Percentiles rank a stretch among this genome's conserved stretches.
phyloP scores from a whole-genome alignment of 2,797 vertebrate species.

The Apogon hyalosoma region DNA sequence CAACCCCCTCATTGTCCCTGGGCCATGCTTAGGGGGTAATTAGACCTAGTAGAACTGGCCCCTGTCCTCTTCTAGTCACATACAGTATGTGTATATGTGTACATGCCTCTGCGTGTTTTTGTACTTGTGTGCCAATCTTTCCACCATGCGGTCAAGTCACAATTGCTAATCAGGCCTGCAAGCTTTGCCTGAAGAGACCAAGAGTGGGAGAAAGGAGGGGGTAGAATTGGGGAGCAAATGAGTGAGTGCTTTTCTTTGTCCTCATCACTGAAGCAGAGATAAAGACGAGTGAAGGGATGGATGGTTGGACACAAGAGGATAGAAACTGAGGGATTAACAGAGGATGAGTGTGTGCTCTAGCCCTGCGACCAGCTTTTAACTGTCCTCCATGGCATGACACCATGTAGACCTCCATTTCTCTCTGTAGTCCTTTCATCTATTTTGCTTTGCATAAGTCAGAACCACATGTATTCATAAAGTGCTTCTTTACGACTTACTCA shows the following conservation, averaged over 20 bases:
- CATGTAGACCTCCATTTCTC: conserved; percentile 69
- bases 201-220: conserved; percentile 44
- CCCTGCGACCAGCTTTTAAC: conserved; percentile 72
- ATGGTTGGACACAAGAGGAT: conserved; percentile 73
- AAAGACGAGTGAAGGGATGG: conserved; percentile 77
- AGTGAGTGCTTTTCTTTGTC: conserved; percentile 82
- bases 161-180: conserved; percentile 79
- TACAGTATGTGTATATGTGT: conserved; percentile 30
- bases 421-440: conserved; percentile 72
- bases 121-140: conserved; percentile 71
- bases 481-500: conserved; percentile 58
- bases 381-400: conserved; percentile 76
- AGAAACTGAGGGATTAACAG: conserved; percentile 72
- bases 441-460: conserved; percentile 73
- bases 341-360: conserved; percentile 70
- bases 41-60: conserved; percentile 68
- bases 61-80: conserved; percentile 58
- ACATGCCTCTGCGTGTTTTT: conserved; percentile 35
- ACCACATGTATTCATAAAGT: conserved; percentile 69
- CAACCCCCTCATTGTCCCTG: conserved; percentile 32
- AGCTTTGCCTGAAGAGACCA: conserved; percentile 71
- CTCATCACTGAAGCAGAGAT: conserved; percentile 81
- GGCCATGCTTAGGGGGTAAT: conserved; percentile 68
- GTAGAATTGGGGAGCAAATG: conserved; percentile 48
- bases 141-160: conserved; percentile 80